Percentiles rank a stretch among this genome's conserved stretches.
These are phyloP conservation scores for Oceanodroma leucorhoa DNA, from an alignment of 2,797 vertebrate genomes.

Conservation along the genomic window DNA sequence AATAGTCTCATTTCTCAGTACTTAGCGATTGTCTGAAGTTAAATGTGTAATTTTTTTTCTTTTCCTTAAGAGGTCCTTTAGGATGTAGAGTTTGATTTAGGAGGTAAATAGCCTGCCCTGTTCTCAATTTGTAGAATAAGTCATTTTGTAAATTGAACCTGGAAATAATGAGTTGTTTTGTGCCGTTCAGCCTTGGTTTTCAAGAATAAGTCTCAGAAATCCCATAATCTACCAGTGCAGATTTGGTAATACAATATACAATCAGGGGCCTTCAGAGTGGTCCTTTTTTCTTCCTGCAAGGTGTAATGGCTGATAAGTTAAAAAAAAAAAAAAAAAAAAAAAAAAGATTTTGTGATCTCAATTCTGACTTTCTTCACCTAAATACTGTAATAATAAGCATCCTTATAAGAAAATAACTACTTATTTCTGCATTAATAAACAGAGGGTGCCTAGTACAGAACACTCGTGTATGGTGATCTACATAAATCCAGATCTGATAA, in stretches of 20 bases:
- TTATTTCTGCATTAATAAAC: background rate
- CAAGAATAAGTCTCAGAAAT: background rate
- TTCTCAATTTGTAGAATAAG: background rate
- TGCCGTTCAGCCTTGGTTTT: background rate
- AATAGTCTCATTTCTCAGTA: background rate
- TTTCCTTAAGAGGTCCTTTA: background rate
- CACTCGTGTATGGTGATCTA: fast-evolving
- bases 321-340: background rate
- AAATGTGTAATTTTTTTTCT: background rate
- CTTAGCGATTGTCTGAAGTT: background rate
- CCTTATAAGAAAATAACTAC: background rate
- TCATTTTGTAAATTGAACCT: background rate
- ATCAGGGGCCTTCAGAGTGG: background rate
- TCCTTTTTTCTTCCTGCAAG: background rate
- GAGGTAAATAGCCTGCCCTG: background rate
- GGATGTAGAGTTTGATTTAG: background rate
- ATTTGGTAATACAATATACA: background rate
- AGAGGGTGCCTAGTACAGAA: background rate
- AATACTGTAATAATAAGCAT: background rate
- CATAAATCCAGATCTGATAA: background rate
- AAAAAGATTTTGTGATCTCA: background rate
- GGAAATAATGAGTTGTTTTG: background rate
- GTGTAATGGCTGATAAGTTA: background rate
- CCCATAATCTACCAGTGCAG: background rate
- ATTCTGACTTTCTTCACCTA: background rate